A percentile compares a stretch with the other conserved stretches of the same genome.
These are phyloP conservation scores for Sterna hirundo DNA, from an alignment of 2,113 vertebrate species.

Conservation along the genomic window DNA sequence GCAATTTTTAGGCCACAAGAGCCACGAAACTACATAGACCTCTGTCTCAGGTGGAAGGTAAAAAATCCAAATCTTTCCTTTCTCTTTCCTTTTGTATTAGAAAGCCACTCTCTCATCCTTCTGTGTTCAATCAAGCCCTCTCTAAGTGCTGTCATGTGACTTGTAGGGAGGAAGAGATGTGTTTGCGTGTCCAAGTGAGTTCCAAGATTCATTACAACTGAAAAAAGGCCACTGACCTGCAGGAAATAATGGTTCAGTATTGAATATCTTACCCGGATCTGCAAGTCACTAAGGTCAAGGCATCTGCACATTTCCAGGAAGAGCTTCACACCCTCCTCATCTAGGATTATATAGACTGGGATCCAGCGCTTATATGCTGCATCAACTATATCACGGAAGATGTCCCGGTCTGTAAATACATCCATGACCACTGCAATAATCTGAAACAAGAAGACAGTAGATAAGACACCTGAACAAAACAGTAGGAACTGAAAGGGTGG, in stretches of 20 bases:
- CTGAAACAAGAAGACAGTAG: conserved; percentile 63
- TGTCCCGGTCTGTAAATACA: conserved; percentile 88
- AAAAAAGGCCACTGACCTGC: neutral
- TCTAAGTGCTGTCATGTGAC: neutral
- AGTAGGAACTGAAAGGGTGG: neutral
- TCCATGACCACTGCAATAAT: conserved; percentile 95
- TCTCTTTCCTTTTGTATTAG: neutral
- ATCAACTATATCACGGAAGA: conserved; percentile 91
- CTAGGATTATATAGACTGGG: conserved; percentile 89
- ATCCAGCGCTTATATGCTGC: conserved; percentile 83
- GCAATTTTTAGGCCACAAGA: neutral
- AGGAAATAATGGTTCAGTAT: neutral
- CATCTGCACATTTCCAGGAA: conserved; percentile 93
- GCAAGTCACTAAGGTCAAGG: conserved; percentile 78
- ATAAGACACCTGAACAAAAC: neutral
- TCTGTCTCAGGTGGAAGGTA: neutral
- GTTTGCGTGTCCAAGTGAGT: neutral
- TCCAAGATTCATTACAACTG: neutral
- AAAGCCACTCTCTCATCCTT: neutral
- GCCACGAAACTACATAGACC: neutral
- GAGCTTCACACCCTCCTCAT: conserved; percentile 75
- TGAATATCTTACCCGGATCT: conserved; percentile 79
- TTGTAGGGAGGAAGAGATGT: neutral
- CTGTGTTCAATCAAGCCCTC: neutral
- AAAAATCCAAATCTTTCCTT: neutral